Evolutionary conservation across 2,888 invertebrate species (phyloP).

Genomic region (Geotrupes spiniger): DNA sequence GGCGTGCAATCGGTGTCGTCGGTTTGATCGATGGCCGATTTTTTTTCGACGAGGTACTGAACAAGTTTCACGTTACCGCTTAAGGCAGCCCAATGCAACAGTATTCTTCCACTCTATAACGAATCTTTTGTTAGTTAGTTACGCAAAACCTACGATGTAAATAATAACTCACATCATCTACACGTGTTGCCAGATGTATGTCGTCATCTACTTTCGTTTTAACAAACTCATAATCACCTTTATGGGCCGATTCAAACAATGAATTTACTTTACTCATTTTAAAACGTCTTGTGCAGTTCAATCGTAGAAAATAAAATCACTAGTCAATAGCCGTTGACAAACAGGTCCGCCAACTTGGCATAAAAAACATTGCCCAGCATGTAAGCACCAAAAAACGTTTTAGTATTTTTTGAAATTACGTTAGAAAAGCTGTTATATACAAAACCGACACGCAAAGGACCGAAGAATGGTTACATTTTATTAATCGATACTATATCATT

Average conservation of each 20-base stretch:
- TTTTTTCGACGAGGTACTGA: slow-evolving; percentile 62
- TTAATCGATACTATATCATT: too few relatives aligned
- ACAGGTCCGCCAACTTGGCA: too few relatives aligned
- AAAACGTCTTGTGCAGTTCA: too few relatives aligned
- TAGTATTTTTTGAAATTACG: too few relatives aligned
- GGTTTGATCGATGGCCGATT: slow-evolving; percentile 64
- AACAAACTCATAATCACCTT: slow-evolving; percentile 67
- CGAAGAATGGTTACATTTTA: too few relatives aligned
- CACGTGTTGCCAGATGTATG: slow-evolving; percentile 49
- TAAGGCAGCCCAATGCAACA: slow-evolving; percentile 78
- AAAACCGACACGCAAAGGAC: too few relatives aligned
- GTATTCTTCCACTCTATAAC: slow-evolving; percentile 64
- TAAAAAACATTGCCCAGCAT: too few relatives aligned
- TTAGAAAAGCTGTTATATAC: too few relatives aligned
- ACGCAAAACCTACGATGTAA: slow-evolving; percentile 5
- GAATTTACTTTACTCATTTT: slow-evolving; percentile 25
- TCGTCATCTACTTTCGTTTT: slow-evolving; percentile 62
- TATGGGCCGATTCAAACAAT: slow-evolving; percentile 66
- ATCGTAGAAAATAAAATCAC: too few relatives aligned
- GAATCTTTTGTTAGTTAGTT: slow-evolving; percentile 12
- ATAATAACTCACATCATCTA: slow-evolving; percentile 54
- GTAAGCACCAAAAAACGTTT: too few relatives aligned
- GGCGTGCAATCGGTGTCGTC: slow-evolving; percentile 80
- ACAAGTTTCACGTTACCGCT: slow-evolving; percentile 76
- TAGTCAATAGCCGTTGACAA: too few relatives aligned